A percentile compares a stretch with the other conserved stretches of the same genome.
These are phyloP conservation scores for Chlorops oryzae DNA, from an alignment of 1,140 invertebrate genomes.

Conservation along the genomic window DNA sequence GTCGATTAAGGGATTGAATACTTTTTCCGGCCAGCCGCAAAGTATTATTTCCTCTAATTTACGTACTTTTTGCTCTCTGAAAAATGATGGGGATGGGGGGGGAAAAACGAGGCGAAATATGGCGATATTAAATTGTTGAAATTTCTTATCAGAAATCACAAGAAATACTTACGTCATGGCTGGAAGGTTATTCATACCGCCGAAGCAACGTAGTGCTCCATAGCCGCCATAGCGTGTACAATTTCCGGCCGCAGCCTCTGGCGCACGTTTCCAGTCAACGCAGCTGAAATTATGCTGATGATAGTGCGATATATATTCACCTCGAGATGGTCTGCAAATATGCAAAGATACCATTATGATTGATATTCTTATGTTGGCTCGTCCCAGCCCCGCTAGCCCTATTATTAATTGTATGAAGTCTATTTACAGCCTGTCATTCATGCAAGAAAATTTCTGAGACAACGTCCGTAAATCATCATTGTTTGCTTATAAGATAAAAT, in stretches of 20 bases:
- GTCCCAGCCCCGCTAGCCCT: no score
- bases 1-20: constrained; percentile 31
- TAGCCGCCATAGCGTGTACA: constrained; percentile 23
- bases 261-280: constrained; percentile 29
- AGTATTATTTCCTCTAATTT: constrained; percentile 24
- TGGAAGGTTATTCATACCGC: constrained; percentile 39
- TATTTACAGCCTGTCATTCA: no score
- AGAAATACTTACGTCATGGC: constrained; percentile 23
- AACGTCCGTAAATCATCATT: no score
- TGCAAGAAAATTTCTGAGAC: no score
- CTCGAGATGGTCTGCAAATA: no score
- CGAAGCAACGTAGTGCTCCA: constrained; percentile 34
- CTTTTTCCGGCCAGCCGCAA: constrained; percentile 39
- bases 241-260: constrained; percentile 32
- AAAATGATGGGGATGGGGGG: not conserved
- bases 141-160: not conserved
- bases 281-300: constrained; percentile 22
- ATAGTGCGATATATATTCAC: constrained; percentile 11
- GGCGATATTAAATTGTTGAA: not conserved
- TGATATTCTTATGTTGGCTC: no score
- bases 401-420: no score
- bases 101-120: not conserved
- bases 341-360: no score
- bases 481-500: no score
- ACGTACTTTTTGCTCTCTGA: constrained; percentile 17